Conservation (phyloP, 2,113 vertebrate species). For the Oryzias woworae region DNA sequence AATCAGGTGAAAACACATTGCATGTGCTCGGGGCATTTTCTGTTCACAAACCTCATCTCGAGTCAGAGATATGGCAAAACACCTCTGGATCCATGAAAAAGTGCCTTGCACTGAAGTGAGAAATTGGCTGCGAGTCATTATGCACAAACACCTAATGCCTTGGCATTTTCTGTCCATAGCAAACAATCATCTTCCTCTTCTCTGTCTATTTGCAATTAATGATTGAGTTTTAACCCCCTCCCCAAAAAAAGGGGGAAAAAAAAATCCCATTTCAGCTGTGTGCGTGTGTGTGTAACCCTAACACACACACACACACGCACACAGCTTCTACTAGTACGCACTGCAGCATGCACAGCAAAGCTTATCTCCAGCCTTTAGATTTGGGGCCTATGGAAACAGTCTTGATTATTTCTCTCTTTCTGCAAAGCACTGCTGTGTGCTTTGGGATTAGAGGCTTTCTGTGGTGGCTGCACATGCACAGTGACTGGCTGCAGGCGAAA, state of each 20-base stretch:
- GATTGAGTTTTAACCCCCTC: constrained; percentile 71
- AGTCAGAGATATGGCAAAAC: constrained; percentile 64
- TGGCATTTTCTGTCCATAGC: constrained; percentile 70
- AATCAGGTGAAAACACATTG: constrained; percentile 68
- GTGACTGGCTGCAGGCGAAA: constrained; percentile 72
- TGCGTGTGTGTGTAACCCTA: constrained; percentile 71
- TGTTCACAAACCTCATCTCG: constrained; percentile 64
- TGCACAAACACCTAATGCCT: constrained; percentile 71
- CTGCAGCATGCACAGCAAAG: constrained; percentile 68
- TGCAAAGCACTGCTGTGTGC: constrained; percentile 75
- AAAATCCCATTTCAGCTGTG: constrained; percentile 71
- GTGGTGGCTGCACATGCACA: constrained; percentile 72
- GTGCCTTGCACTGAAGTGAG: constrained; percentile 70
- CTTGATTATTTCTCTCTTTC: constrained; percentile 76
- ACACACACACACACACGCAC: constrained; percentile 54
- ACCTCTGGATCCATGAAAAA: constrained; percentile 70
- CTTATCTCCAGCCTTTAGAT: constrained; percentile 75
- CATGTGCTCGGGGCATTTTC: constrained; percentile 53
- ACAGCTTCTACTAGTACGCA: constrained; percentile 69
- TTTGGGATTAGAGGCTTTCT: constrained; percentile 77
- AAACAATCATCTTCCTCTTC: constrained; percentile 72
- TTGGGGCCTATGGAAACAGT: constrained; percentile 76
- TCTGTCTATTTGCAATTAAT: constrained; percentile 79
- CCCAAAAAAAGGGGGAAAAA: background rate
- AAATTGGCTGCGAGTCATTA: constrained; percentile 76